These are phyloP conservation scores for Rhopilema esculentum DNA, from an alignment of 30 jellyfish, hydroid and myxozoan genomes.

Conservation along the genomic window DNA sequence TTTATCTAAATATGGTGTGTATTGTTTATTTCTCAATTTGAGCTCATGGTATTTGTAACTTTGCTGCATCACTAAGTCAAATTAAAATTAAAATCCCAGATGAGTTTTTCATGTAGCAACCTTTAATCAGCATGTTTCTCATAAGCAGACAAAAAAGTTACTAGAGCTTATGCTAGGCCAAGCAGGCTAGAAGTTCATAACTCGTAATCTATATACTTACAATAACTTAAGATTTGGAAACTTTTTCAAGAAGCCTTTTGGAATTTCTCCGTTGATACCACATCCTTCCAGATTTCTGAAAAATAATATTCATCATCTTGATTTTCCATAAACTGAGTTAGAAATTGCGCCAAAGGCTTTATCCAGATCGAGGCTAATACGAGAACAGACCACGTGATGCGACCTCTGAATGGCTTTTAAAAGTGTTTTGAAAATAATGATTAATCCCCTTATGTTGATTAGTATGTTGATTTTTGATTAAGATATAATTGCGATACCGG, in stretches of 20 bases:
- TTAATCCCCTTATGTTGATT: neutral
- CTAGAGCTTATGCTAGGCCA: too few relatives aligned
- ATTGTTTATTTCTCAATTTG: too few relatives aligned
- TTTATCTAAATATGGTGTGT: too few relatives aligned
- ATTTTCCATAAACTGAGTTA: neutral
- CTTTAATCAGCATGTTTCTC: too few relatives aligned
- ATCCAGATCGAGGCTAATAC: neutral
- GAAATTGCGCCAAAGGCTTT: neutral
- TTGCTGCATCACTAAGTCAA: too few relatives aligned
- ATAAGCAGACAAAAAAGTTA: too few relatives aligned
- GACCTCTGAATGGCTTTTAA: neutral
- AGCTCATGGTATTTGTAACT: too few relatives aligned
- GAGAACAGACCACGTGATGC: too few relatives aligned
- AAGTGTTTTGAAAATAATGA: neutral
- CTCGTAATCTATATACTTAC: constrained; percentile 20
- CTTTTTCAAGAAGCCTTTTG: constrained; percentile 39
- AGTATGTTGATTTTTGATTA: too few relatives aligned
- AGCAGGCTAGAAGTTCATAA: neutral
- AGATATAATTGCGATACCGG: too few relatives aligned
- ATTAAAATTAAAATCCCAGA: too few relatives aligned
- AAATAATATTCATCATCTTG: neutral
- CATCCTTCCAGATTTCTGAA: constrained; percentile 55
- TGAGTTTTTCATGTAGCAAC: too few relatives aligned
- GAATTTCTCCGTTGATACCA: constrained; percentile 29
- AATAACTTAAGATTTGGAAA: constrained; percentile 51